Evolutionary conservation across 1,140 invertebrate species (phyloP), one percentile per base, ranked within the genome.

Genomic region (Apis mellifera): DNA sequence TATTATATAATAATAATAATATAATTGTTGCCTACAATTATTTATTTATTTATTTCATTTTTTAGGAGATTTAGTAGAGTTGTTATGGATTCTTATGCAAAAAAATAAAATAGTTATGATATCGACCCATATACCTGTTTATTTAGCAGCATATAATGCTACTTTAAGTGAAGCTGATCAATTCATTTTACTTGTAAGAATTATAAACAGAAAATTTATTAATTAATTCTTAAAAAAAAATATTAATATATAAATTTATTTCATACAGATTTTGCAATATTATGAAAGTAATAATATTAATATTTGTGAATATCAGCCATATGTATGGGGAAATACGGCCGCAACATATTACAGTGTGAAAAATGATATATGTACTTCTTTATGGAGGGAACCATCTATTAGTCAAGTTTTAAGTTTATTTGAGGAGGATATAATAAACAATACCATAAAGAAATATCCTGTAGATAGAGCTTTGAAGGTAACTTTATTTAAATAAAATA

Each of bases 311-410:
- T 97, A 95, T 87, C 96, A 96, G 83, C 97, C 97, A 19, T 98
- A 96, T 88, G 93, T 98, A 1, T 98, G 96, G 96, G 97, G 97
- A 11, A 95, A 95, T 89, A 95, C 96, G 21, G 97, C 97, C 0
- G 95, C 96, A 17, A 95, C 95, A 55, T 96, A 97, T 91, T 97
- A 97, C 87, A 96, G 96, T 19, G 94, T 97, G 1, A 95, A 95
- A 73, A 94, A 93, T 9, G 94, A 95, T 73, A 89, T 95, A 78
- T 94, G 96, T 86, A 94, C 95, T 85, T 94, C 95, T 32, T 91
- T 97, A 65, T 97, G 95, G 95, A 95, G 95, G 83, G 96, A 96
- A 93, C 96, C 96, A 0, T 96, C 95, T 66, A 95, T 95, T 21
- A 95, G 95, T 57, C 96, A 97, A 93, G 95, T 98, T 32, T 91